phyloP scores from a whole-genome alignment of 1,140 invertebrate genomes.

The Orchesella cincta region DNA sequence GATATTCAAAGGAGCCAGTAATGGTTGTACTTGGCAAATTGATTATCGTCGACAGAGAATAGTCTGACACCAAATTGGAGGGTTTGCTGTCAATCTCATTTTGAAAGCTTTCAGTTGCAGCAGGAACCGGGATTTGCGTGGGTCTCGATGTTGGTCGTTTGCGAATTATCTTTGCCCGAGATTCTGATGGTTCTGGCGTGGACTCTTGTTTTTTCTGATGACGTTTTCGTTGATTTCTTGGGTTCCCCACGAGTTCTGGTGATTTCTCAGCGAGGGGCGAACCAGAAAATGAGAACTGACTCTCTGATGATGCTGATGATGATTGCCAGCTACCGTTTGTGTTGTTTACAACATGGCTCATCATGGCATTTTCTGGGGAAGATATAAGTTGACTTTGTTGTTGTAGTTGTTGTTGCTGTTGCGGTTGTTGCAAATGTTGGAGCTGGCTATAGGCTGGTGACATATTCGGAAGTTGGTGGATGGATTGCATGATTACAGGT shows the following conservation, averaged over 20 bases:
- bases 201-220: not conserved
- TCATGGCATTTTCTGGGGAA: not conserved
- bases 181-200: not conserved
- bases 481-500: not conserved
- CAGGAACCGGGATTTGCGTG: not conserved
- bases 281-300: no score
- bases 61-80: not conserved
- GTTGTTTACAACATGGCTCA: not conserved
- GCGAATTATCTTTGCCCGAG: not conserved
- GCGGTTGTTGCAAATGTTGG: conserved; percentile 6
- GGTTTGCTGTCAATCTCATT: not conserved
- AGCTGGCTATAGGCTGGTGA: not conserved
- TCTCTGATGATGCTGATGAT: no score
- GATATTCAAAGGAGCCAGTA: conserved; percentile 23
- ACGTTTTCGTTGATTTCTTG: not conserved
- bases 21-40: conserved; percentile 12
- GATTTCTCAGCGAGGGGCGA: not conserved
- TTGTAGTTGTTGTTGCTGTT: not conserved
- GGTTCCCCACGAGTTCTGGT: not conserved
- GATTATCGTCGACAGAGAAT: conserved; percentile 10
- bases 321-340: not conserved
- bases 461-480: conserved; percentile 15
- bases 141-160: not conserved
- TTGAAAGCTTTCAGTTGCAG: not conserved
- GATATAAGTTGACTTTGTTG: conserved; percentile 11